Evolutionary conservation across 2,888 invertebrate species (phyloP), one percentile per base, ranked within the genome.

Genomic region (Trisateles emortualis): DNA sequence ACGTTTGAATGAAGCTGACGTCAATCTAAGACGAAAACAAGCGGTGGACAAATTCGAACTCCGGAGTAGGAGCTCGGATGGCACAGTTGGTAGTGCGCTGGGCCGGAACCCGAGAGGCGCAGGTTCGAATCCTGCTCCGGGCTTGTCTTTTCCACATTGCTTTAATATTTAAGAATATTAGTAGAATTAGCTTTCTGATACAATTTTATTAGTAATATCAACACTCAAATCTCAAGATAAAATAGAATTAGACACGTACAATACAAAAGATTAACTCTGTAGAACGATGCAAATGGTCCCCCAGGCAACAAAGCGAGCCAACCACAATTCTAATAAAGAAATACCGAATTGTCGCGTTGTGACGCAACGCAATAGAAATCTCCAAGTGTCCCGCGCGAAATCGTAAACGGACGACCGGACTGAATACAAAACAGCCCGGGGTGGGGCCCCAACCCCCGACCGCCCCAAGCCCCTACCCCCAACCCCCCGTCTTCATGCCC

Each of bases 341-440:
- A 89, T 88, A 83, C 88, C 88, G 71, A 83, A 84, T 85, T 78
- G 81, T 83, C 79, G 77, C 78, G 69, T 68, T 72, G 76, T 77
- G 80, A 83, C 86, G 81, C 76, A 78, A 79, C 79, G 79, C 81
- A 81, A 82, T 84, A 85, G 84, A 88, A 86, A 90, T 90, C 88
- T 88, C 87, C 76, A 89, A 90, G 90, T 84, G 87, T 85, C 87
- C 87, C 87, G 86, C 87, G 89, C 86, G 87, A 91, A 90, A 91
- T 90, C 90, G 90, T 84, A 87, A 89, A 88, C 90, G 90, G 81
- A 82, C 83, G 75, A 83, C 78, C 86, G 86, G 76, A 81, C 76
- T 81, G 91, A 92, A 92, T 92, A 92, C 92, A 90, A 92, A 92
- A 91, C 90, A 88, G 83, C 52, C 52, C 51, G 46, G 66, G 72